A percentile compares a stretch with the other conserved stretches of the same genome.
These are phyloP conservation scores for Gobio occitaniae DNA, from an alignment of 2,797 vertebrate species.

Conservation along the genomic window DNA sequence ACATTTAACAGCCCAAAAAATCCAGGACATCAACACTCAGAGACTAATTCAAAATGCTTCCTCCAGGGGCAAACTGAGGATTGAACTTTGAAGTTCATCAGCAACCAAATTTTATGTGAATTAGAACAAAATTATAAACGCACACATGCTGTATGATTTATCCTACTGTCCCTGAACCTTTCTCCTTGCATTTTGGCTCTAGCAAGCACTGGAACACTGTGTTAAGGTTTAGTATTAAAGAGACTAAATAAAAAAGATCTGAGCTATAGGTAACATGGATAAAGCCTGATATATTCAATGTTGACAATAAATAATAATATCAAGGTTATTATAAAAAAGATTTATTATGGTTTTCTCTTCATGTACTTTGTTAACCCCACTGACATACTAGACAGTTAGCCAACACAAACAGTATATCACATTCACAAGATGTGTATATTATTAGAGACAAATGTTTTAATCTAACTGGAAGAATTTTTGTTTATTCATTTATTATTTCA, in stretches of 20 bases:
- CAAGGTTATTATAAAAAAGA: conserved; percentile 9
- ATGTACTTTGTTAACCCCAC: neutral
- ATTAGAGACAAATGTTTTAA: neutral
- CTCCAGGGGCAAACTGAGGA: neutral
- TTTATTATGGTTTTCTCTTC: conserved; percentile 4
- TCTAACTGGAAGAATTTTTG: neutral
- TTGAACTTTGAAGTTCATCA: neutral
- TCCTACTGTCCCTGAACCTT: conserved; percentile 29
- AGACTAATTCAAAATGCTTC: neutral
- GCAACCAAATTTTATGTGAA: neutral
- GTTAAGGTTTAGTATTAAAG: conserved; percentile 2
- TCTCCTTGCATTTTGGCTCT: neutral
- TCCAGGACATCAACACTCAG: neutral
- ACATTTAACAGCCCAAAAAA: neutral
- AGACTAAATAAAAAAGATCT: conserved; percentile 45
- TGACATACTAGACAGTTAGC: neutral
- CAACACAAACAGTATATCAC: neutral
- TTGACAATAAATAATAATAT: conserved; percentile 30
- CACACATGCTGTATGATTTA: neutral
- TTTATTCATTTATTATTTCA: neutral
- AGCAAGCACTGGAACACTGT: conserved; percentile 15
- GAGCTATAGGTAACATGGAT: conserved; percentile 39
- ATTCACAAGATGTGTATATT: neutral
- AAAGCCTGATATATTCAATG: conserved; percentile 29
- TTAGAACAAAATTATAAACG: conserved; percentile 1